Percentiles rank a stretch among this genome's conserved stretches.
These are phyloP conservation scores for Myiagra hebetior DNA, from an alignment of 2,113 vertebrate species.

Conservation along the genomic window DNA sequence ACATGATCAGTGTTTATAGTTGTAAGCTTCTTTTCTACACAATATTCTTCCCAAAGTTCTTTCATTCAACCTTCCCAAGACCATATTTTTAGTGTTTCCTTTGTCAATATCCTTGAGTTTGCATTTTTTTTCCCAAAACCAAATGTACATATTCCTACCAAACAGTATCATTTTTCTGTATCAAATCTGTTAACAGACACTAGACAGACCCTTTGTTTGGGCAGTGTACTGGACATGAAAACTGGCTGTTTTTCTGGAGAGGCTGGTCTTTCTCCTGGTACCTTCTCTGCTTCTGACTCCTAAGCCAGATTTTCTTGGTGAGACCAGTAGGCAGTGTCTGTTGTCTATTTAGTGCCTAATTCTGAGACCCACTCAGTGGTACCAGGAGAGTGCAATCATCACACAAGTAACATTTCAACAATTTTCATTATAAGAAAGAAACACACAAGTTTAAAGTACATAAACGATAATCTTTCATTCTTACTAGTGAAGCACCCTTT, in stretches of 20 bases:
- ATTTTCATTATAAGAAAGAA: background rate
- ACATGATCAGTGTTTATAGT: background rate
- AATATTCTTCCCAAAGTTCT: background rate
- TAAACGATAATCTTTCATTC: background rate
- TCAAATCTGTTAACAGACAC: background rate
- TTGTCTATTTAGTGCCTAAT: background rate
- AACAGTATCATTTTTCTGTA: background rate
- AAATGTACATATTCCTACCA: background rate
- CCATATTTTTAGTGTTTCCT: background rate
- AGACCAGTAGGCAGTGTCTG: background rate
- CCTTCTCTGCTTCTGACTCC: background rate
- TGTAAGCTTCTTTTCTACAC: background rate
- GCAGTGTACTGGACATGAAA: background rate
- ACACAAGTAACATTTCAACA: background rate
- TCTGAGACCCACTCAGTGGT: background rate
- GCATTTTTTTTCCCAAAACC: background rate
- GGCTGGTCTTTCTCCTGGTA: background rate
- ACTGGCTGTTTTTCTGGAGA: background rate
- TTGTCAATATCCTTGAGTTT: background rate
- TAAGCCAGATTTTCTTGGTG: background rate
- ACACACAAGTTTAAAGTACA: accelerated
- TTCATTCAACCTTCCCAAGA: background rate
- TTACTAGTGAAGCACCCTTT: background rate
- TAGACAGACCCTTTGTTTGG: background rate
- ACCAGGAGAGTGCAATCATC: background rate